A percentile compares a stretch with the other conserved stretches of the same genome.
Conservation (phyloP, 2,888 invertebrate genomes). For the Papilio elwesi region DNA sequence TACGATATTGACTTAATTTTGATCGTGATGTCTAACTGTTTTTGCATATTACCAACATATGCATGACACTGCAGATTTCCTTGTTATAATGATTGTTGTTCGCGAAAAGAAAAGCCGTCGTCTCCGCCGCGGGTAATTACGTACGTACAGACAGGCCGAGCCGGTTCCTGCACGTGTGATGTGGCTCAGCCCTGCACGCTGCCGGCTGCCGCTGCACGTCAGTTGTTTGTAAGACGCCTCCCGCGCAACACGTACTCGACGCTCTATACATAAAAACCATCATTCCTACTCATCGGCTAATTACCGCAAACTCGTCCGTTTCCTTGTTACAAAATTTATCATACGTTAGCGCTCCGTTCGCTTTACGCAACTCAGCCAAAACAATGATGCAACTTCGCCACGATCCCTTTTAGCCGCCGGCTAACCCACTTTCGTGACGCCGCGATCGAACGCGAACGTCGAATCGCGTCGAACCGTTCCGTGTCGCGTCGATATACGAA, state of each 20-base stretch:
- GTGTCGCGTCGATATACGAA: constrained; percentile 60
- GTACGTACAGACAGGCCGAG: constrained; percentile 59
- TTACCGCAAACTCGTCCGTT: constrained; percentile 31
- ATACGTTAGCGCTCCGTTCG: constrained; percentile 31
- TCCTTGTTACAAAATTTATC: constrained; percentile 44
- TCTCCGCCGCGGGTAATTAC: constrained; percentile 54
- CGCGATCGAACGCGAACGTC: constrained; percentile 47
- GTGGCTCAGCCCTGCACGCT: constrained; percentile 42
- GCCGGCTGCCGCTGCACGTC: constrained; percentile 44
- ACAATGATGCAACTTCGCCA: constrained; percentile 77
- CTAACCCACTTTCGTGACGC: constrained; percentile 64
- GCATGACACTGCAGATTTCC: constrained; percentile 18
- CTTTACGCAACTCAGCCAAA: constrained; percentile 48
- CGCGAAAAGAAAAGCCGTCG: constrained; percentile 34
- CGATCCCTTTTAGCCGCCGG: constrained; percentile 58
- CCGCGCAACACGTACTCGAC: constrained; percentile 44
- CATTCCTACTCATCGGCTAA: constrained; percentile 45
- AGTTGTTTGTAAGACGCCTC: constrained; percentile 66
- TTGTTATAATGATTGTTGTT: constrained; percentile 24
- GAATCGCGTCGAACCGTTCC: constrained; percentile 46
- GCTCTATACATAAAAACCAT: constrained; percentile 42
- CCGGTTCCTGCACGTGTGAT: constrained; percentile 66
- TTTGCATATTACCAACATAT: constrained; percentile 2
- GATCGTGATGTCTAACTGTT: neutral
- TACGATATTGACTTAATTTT: no score